Evolutionary conservation across 2,113 vertebrate species (phyloP).

Genomic region (Etia nguti): DNA sequence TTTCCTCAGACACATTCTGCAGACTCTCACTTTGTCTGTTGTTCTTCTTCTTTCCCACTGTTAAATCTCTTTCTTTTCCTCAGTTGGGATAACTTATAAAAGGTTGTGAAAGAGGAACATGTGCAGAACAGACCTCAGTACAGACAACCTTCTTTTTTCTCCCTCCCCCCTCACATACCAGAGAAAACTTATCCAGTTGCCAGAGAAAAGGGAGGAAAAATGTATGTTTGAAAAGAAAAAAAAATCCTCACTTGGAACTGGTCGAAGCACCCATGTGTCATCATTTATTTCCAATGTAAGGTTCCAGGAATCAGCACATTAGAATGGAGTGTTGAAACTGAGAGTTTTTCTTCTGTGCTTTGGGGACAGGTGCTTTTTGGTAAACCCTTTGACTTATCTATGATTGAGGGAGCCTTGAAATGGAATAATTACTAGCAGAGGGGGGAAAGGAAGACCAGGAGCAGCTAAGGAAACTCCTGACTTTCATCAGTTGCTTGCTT

Average conservation of each 20-base stretch:
- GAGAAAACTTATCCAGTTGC: conserved; percentile 33
- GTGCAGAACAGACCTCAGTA: conserved; percentile 44
- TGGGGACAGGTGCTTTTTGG: conserved; percentile 40
- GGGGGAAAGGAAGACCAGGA: conserved; percentile 1
- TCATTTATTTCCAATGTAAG: conserved; percentile 30
- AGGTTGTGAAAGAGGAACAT: conserved; percentile 51
- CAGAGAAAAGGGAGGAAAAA: conserved; percentile 36
- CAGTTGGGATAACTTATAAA: conserved; percentile 2
- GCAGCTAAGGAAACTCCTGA: not conserved
- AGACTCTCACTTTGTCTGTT: not conserved
- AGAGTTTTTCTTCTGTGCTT: not conserved
- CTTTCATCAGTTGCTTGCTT: conserved; percentile 2
- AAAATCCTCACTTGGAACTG: not conserved
- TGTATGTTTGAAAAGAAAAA: not conserved
- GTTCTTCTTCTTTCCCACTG: not conserved
- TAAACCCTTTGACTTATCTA: not conserved
- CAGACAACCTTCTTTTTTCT: not conserved
- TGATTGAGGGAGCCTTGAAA: conserved; percentile 21
- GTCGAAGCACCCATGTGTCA: conserved; percentile 33
- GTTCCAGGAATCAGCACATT: conserved; percentile 33
- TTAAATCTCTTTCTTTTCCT: not conserved
- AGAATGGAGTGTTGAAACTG: conserved; percentile 4
- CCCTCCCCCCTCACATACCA: conserved; percentile 33
- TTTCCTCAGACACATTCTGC: conserved; percentile 12
- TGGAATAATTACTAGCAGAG: conserved; percentile 19